Base-by-base conservation (phyloP, 2,888 invertebrate genomes). In the Drosophila robusta region DNA sequence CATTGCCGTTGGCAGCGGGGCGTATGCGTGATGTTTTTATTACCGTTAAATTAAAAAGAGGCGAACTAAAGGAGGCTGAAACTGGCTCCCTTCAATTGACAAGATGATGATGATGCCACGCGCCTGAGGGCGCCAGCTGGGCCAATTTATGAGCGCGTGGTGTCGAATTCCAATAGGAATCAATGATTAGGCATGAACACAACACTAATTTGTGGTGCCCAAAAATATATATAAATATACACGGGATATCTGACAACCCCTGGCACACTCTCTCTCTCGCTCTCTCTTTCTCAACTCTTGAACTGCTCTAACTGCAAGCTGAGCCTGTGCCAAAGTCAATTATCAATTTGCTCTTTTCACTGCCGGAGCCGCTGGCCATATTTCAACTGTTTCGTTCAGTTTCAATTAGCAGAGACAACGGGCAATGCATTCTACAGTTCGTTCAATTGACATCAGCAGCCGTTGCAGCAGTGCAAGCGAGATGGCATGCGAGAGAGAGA, bases 11-110 rank as follows among this genome's bases (percentile, higher is more conserved):
- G 29, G 64, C 89, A 54, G 77, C 89, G 71, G 80, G 77, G 72
- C 83, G 89, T 77, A 83, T 83, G 67, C 89, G 87, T 83, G 84
- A 83, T 83, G 87, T 80, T 89, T 89, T 87, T 89, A 83, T 83
- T 83, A 70, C 64, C 84, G 54, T 83, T 83, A 87, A 83, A 89
- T 83, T 83, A 89, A 80, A 82, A 44, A 45, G 52, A 44, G 46
- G 45, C 51, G 18, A 60, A 22, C 39, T 18, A 12, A 41, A 49
- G 32, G 49, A 29, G 44, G 49, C 45, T 41, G 60, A 47, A 64
- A 55, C 51, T 58, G 62, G 65, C 58, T 44, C 51, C 55, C 46
- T 61, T 41, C 77, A 58, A 64, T 62, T 42, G 58, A 54, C 18
- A 24, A 36, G n/a, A n/a, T n/a, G n/a, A 42, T 34, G 26, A 36